Percentiles rank a stretch among this genome's conserved stretches.
phyloP scores from a whole-genome alignment of 2,797 vertebrate genomes.

The Amniataba percoides region DNA sequence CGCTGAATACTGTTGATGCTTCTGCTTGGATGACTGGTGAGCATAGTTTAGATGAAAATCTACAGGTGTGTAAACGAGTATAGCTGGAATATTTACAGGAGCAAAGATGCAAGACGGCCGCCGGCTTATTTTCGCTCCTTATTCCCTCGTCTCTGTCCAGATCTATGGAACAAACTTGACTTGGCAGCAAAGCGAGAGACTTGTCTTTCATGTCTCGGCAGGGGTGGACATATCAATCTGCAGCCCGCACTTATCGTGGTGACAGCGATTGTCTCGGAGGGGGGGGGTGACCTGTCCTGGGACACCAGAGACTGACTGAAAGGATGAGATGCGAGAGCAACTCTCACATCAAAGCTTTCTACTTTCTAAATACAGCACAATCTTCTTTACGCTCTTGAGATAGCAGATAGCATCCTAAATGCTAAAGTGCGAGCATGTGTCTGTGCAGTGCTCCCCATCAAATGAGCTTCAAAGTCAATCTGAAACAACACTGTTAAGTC shows the following conservation, averaged over 20 bases:
- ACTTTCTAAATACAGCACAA: constrained; percentile 34
- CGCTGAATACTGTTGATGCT: not conserved
- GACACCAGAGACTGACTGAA: constrained; percentile 34
- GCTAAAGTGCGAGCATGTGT: not conserved
- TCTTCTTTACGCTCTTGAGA: constrained; percentile 34
- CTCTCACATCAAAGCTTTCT: constrained; percentile 51
- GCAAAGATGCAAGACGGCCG: not conserved
- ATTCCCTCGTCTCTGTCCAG: not conserved
- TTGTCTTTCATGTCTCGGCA: constrained; percentile 25
- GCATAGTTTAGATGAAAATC: constrained; percentile 1
- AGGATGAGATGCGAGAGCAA: constrained; percentile 15
- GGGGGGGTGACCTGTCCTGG: constrained; percentile 43
- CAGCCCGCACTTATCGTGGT: constrained; percentile 32
- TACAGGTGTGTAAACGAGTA: not conserved
- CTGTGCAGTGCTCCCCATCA: constrained; percentile 6
- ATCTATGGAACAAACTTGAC: not conserved
- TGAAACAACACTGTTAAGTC: not conserved
- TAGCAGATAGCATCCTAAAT: constrained; percentile 29
- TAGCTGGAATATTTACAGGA: too few species aligned
- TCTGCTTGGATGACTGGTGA: not conserved
- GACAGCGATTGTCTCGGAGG: constrained; percentile 41
- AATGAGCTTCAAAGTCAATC: constrained; percentile 15
- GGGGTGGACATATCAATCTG: constrained; percentile 26
- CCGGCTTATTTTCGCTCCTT: not conserved
- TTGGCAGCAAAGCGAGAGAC: constrained; percentile 11